Base-by-base conservation (phyloP, 2,888 invertebrate genomes). In the Synanthedon tipuliformis region DNA sequence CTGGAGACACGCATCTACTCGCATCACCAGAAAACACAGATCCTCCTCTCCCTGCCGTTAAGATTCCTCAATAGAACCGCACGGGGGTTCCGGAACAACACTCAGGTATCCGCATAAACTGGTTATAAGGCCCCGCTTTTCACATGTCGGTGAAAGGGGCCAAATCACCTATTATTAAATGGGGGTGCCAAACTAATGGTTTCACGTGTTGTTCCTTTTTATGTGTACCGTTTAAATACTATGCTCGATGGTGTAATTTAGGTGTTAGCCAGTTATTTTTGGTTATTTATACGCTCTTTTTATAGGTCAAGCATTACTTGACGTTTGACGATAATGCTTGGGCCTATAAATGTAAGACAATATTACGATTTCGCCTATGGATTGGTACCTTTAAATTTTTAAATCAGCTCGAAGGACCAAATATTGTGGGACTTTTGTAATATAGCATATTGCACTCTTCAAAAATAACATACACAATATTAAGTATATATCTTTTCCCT, bases 141-240 rank as follows among this genome's bases (percentile, higher is more conserved):
- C 64, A 66, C 70, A 68, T 67, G 71, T 69, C 72, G 70, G 72
- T 56, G 65, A 66, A 59, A 63, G 76, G 68, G 78, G 78, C 73
- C 59, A 75, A 80, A 81, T 83, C 81, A 79, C 79, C 81, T 78
- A 81, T 81, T 82, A 85, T 83, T 83, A 81, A 75, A 71, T 78
- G 54, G 81, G 82, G 85, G 84, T 83, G 83, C 78, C 75, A 80
- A 80, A 80, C 75, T 81, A 83, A 85, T 79, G 79, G 74, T 73
- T 78, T 72, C 74, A 78, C 77, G 78, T 81, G 81, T 81, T 80
- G 74, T 78, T 76, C 75, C 73, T 81, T 83, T 83, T 84, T 85
- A 81, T 81, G 78, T 75, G 76, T 75, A 77, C 71, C 78, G 74
- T 80, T 83, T 69, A 71, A 76, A 73, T 71, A 68, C 71, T 68